Conservation (phyloP, 2,113 vertebrate species). For the Anseranas semipalmata region DNA sequence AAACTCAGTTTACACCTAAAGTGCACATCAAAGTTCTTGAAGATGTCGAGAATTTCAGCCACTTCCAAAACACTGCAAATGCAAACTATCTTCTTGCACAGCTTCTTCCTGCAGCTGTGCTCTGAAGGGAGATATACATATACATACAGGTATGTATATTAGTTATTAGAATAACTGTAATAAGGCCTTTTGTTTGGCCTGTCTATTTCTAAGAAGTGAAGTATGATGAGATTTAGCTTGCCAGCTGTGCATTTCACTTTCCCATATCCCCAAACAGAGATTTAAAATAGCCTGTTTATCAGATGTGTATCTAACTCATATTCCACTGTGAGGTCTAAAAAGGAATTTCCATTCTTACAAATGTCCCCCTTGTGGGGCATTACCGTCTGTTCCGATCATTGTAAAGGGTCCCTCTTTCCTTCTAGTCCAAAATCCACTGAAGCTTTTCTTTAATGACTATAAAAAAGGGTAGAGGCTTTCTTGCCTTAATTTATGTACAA, state of each 20-base stretch:
- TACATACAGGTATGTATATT: conserved; percentile 49
- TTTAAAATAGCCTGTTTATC: conserved; percentile 62
- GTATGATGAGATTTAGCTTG: conserved; percentile 20
- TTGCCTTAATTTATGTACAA: conserved; percentile 25
- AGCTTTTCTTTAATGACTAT: conserved; percentile 31
- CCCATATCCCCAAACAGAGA: conserved; percentile 56
- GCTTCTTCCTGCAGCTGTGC: conserved; percentile 48
- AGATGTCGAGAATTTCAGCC: not conserved
- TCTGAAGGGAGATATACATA: conserved; percentile 51
- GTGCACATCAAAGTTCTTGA: not conserved
- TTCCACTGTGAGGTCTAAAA: conserved; percentile 54
- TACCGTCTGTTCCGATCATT: conserved; percentile 51
- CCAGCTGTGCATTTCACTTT: conserved; percentile 60
- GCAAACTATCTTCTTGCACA: not conserved
- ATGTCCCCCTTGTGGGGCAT: conserved; percentile 52
- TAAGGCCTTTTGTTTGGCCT: conserved; percentile 27
- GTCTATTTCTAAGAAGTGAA: conserved; percentile 18
- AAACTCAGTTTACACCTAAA: not conserved
- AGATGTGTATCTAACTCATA: conserved; percentile 58
- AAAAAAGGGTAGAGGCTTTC: conserved; percentile 24
- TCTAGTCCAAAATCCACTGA: conserved; percentile 37
- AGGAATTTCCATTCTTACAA: conserved; percentile 61
- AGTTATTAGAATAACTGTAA: conserved; percentile 31
- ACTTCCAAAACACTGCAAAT: not conserved
- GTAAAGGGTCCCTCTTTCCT: conserved; percentile 26